Conservation (phyloP, 2,888 invertebrate species). For the Tetrapedia diversipes region DNA sequence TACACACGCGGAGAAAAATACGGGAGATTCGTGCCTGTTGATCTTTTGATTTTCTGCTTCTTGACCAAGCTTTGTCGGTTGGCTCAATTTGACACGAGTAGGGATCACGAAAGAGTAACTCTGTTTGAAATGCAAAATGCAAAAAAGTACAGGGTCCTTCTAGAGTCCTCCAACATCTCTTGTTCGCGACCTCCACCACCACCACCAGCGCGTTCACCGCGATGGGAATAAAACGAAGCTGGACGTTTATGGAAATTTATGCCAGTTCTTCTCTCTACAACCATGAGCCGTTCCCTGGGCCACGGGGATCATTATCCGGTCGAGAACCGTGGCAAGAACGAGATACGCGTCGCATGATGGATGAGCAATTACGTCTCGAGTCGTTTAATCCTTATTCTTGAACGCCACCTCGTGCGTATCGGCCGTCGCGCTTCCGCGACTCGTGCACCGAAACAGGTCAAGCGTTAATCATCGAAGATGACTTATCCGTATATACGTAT, state of each 20-base stretch:
- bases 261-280: not conserved
- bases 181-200: too few species aligned
- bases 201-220: not conserved
- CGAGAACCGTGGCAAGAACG: not conserved
- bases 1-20: too few species aligned
- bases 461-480: not conserved
- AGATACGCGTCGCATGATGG: not conserved
- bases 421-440: slow-evolving; percentile 6
- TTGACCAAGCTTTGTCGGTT: too few species aligned
- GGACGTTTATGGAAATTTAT: slow-evolving; percentile 21
- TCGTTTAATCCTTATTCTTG: slow-evolving; percentile 14
- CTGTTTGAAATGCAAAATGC: not conserved
- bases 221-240: not conserved
- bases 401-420: too few species aligned
- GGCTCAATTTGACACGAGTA: slow-evolving; percentile 7
- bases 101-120: not conserved
- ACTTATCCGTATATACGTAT: not conserved
- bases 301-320: not conserved
- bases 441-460: not conserved
- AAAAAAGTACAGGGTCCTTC: not conserved
- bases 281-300: not conserved
- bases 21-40: too few species aligned
- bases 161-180: not conserved
- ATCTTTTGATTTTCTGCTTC: too few species aligned
- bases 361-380: not conserved